These are phyloP conservation scores for Poecilia latipinna DNA, from an alignment of 2,113 vertebrate genomes.

Conservation along the genomic window DNA sequence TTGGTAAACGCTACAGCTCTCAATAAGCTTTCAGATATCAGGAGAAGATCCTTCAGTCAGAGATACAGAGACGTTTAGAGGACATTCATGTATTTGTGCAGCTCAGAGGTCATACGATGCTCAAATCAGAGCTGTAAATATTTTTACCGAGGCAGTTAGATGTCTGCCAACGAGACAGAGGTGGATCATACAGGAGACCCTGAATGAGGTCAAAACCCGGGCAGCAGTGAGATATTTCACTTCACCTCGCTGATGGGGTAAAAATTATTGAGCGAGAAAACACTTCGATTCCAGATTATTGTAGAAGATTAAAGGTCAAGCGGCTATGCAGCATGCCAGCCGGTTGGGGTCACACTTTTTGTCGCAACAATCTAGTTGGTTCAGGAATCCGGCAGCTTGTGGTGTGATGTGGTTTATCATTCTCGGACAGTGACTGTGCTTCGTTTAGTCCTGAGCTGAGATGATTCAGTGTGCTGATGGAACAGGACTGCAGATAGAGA, in stretches of 20 bases:
- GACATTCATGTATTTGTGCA: slow-evolving; percentile 57
- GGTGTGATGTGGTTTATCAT: slow-evolving; percentile 16
- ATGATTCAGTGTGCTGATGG: slow-evolving; percentile 41
- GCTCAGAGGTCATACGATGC: slow-evolving; percentile 61
- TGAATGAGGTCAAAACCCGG: slow-evolving; percentile 22
- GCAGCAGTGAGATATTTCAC: slow-evolving; percentile 8
- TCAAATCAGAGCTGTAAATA: slow-evolving; percentile 22
- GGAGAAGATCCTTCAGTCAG: slow-evolving; percentile 57
- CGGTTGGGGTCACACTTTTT: slow-evolving; percentile 20
- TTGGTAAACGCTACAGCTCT: too few species aligned
- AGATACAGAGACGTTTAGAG: slow-evolving; percentile 56
- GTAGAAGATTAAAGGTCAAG: slow-evolving; percentile 11
- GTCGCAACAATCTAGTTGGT: slow-evolving; percentile 7
- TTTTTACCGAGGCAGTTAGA: slow-evolving; percentile 43
- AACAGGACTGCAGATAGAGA: slow-evolving; percentile 21
- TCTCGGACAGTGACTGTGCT: slow-evolving; percentile 39
- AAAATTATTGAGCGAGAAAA: slow-evolving; percentile 30
- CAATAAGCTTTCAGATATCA: slow-evolving; percentile 40
- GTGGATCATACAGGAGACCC: slow-evolving; percentile 22
- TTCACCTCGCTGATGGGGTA: slow-evolving; percentile 42
- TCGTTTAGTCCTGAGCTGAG: slow-evolving; percentile 1
- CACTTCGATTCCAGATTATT: slow-evolving; percentile 9
- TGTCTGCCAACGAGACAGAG: slow-evolving; percentile 20
- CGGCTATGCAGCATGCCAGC: slow-evolving; percentile 16
- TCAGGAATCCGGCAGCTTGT: slow-evolving; percentile 17